Evolutionary conservation across 2,113 vertebrate species (phyloP), one percentile per base, ranked within the genome.

Genomic region (Pseudopodoces humilis): DNA sequence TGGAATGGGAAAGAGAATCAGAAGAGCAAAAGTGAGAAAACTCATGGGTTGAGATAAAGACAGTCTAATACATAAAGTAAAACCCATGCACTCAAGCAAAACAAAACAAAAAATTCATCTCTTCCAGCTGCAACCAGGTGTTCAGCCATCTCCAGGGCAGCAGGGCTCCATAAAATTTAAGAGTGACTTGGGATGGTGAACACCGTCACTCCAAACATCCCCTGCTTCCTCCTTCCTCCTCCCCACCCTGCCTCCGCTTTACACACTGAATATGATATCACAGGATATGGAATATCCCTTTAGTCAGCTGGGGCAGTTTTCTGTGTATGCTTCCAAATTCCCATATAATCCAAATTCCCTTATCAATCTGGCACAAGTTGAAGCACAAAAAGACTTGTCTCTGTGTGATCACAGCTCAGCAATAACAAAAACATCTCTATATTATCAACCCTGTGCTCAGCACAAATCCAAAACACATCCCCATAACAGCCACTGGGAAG

Each of bases 161-260:
- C 47, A 72, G 22, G 50, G 27, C 3, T 55, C 39, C 17, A 5
- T 39, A 47, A 33, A 4, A 18, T 43, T 22, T 52, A 31, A 12
- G 14, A 22, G 17, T 15, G 22, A 27, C 46, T 68, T 28, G 9
- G 53, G 18, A 68, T 21, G 24, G 41, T 1, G 0, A 77, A 15
- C 15, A 18, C 4, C 7, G 10, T 33, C 13, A 22, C 37, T 52
- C 27, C 22, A 60, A 77, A 44, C 8, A 27, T 23, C 9, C 15
- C 13, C 18, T 50, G 9, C 17, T 68, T 60, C 7, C 2, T 59
- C 13, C 17, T 44, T 21, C 31, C 31, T 22, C 17, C 6, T 7
- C 19, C 4, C 20, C 20, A 23, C 2, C 7, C 11, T 7, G 4
- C 13, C 9, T 47, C 14, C 3, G 0, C 22, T 37, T 44, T 37